Percentiles rank a stretch among this genome's conserved stretches.
Conservation (phyloP, 2,797 vertebrate species). For the Anguilla pacifica region DNA sequence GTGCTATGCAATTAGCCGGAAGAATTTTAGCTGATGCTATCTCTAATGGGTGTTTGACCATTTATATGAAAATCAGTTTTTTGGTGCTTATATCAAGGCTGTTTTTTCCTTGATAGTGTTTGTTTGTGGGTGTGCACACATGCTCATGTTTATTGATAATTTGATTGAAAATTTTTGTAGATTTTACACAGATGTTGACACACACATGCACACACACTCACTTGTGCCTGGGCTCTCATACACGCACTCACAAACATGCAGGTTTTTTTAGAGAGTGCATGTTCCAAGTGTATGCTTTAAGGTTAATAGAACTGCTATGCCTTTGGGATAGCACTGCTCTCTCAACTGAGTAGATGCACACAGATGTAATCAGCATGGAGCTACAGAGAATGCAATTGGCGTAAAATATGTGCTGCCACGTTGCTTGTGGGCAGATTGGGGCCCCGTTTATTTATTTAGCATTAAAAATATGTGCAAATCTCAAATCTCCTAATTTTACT, state of each 20-base stretch:
- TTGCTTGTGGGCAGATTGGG: constrained; percentile 5
- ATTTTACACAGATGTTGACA: background rate
- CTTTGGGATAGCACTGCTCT: constrained; percentile 17
- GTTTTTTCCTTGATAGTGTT: background rate
- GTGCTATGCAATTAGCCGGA: background rate
- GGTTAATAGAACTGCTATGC: background rate
- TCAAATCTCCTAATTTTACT: constrained; percentile 22
- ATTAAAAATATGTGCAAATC: constrained; percentile 24
- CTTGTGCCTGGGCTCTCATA: background rate
- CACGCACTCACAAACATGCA: background rate
- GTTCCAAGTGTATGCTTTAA: background rate
- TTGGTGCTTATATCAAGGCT: background rate
- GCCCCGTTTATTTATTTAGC: constrained; percentile 3
- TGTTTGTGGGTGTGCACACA: background rate
- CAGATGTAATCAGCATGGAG: constrained; percentile 15
- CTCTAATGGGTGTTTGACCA: background rate
- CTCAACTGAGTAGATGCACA: constrained; percentile 18
- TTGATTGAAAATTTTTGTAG: background rate
- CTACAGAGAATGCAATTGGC: constrained; percentile 14
- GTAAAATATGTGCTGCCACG: constrained; percentile 4
- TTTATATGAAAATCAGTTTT: background rate
- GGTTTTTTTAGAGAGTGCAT: background rate
- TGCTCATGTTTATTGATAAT: background rate
- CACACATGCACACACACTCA: background rate
- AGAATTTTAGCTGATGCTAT: background rate